Conservation (phyloP, 2,113 vertebrate species). For the Caranx ignobilis region DNA sequence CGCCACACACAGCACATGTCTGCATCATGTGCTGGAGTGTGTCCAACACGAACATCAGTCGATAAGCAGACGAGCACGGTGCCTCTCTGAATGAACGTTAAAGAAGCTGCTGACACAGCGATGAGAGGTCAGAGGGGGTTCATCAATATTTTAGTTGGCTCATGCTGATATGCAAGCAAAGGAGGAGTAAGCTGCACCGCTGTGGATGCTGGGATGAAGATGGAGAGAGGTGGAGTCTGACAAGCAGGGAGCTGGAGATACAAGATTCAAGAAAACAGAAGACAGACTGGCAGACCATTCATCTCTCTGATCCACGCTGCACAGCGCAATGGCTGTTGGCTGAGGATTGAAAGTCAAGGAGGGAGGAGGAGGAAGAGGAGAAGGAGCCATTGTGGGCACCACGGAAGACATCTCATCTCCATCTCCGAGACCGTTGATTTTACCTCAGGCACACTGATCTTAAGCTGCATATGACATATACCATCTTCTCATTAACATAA, state of each 20-base stretch:
- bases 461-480: conserved; percentile 28
- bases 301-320: conserved; percentile 24
- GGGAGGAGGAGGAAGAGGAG: conserved; percentile 58
- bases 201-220: neutral
- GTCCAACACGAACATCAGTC: conserved; percentile 17
- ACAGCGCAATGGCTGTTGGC: conserved; percentile 21
- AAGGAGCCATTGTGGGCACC: conserved; percentile 41
- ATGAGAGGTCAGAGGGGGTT: conserved; percentile 56
- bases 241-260: neutral
- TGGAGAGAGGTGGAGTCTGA: conserved; percentile 15
- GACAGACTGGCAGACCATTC: neutral
- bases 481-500: conserved; percentile 55
- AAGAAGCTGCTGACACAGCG: conserved; percentile 73
- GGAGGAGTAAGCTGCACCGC: neutral
- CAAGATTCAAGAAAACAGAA: neutral
- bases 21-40: conserved; percentile 22
- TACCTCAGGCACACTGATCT: conserved; percentile 40
- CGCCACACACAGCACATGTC: conserved; percentile 27
- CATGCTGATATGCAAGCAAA: conserved; percentile 58
- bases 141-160: conserved; percentile 75
- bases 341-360: conserved; percentile 51
- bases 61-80: conserved; percentile 26
- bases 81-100: conserved; percentile 34
- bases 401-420: conserved; percentile 51
- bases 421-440: conserved; percentile 45